Percentiles rank a stretch among this genome's conserved stretches.
Conservation (phyloP, 1,140 invertebrate species). For the Lysiphlebus fabarum region DNA sequence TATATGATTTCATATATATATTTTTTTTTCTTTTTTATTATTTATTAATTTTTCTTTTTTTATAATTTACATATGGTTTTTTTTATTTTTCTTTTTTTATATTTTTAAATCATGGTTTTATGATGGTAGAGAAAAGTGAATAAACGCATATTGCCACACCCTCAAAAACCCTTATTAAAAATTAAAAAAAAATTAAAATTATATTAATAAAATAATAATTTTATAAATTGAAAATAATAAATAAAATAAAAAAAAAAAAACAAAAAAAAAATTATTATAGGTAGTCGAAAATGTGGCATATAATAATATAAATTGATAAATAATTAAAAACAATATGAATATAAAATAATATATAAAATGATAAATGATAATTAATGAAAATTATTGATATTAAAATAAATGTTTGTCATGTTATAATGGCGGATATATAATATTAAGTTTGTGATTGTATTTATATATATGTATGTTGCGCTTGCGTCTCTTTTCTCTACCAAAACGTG, state of each 20-base stretch:
- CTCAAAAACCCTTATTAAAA: slow-evolving; percentile 32
- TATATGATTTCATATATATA: slow-evolving; percentile 9
- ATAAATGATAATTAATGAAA: slow-evolving; percentile 41
- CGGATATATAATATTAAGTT: not conserved
- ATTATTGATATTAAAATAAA: slow-evolving; percentile 23
- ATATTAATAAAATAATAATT: slow-evolving; percentile 13
- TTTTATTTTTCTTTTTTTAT: slow-evolving; percentile 18
- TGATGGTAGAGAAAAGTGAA: slow-evolving; percentile 33
- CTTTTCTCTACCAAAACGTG: too few species aligned
- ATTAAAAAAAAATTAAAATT: slow-evolving; percentile 14
- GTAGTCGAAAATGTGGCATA: slow-evolving; percentile 41
- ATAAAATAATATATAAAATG: slow-evolving; percentile 49
- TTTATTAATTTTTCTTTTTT: slow-evolving; percentile 2
- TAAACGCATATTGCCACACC: slow-evolving; percentile 41
- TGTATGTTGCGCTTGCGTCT: not conserved
- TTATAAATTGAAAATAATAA: slow-evolving; percentile 26
- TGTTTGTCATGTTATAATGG: slow-evolving; percentile 15
- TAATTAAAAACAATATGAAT: slow-evolving; percentile 48
- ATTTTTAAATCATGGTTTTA: not conserved
- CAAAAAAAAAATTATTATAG: slow-evolving; percentile 18
- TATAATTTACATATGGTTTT: not conserved
- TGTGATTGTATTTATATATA: slow-evolving; percentile 2
- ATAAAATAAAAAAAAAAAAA: slow-evolving; percentile 24
- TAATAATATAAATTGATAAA: too few species aligned
- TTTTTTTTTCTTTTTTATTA: slow-evolving; percentile 5